phyloP scores from a whole-genome alignment of 2,888 invertebrate species.

The Drosophila gaucha region DNA sequence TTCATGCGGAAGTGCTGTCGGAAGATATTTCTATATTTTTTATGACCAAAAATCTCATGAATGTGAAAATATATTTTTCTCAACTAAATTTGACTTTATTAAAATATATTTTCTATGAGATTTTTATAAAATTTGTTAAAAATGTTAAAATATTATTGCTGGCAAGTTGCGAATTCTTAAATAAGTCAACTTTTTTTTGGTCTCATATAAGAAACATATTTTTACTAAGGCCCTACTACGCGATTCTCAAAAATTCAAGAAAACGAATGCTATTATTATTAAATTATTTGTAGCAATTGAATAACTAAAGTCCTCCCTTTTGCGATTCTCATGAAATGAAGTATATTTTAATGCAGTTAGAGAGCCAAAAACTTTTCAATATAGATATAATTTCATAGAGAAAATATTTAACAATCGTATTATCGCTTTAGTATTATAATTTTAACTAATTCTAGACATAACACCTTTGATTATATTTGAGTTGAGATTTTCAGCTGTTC shows the following conservation, averaged over 20 bases:
- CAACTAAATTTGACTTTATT: background rate
- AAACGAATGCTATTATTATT: too few species aligned
- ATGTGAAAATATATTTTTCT: background rate
- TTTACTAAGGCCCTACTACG: background rate
- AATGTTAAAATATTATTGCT: too few species aligned
- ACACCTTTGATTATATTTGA: constrained; percentile 7
- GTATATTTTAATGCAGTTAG: too few species aligned
- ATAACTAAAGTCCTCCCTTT: too few species aligned
- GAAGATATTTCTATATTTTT: constrained; percentile 6
- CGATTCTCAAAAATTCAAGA: background rate
- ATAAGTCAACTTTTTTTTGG: too few species aligned
- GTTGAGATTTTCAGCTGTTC: constrained; percentile 6
- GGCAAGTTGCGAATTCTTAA: too few species aligned
- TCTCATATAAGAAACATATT: background rate
- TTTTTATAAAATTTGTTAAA: background rate
- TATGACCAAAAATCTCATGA: background rate
- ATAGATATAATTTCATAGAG: too few species aligned
- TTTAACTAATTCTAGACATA: background rate
- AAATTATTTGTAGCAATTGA: too few species aligned
- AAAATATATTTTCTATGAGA: too few species aligned
- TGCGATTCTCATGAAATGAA: too few species aligned
- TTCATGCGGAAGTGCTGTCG: constrained; percentile 19
- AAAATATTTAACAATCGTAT: background rate
- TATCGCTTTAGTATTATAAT: background rate
- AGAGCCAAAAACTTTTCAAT: too few species aligned